Base-by-base conservation (phyloP, 2,797 vertebrate genomes). In the Cyclura pinguis region DNA sequence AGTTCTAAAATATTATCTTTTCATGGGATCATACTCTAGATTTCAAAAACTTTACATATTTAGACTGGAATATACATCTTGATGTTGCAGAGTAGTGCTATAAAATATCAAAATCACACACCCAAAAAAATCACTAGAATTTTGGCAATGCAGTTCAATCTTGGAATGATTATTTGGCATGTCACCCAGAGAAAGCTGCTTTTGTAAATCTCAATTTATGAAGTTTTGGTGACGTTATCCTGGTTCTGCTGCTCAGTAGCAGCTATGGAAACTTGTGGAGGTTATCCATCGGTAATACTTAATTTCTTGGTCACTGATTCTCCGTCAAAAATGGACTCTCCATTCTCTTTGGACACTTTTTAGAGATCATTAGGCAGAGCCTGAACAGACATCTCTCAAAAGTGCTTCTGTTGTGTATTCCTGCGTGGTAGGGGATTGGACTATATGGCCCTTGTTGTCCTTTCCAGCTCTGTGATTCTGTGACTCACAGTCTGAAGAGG, bases 61-160 rank as follows among this genome's bases (percentile, higher is more conserved):
- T 94, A 89, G 83, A 14, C 29, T 86, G 80, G 83, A 89, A 84
- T 90, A 89, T 91, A 47, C 85, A 85, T 93, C 59, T 27, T 91
- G 91, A 88, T 94, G 42, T 47, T 73, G 69, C 8, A 29, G 69
- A n/a, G 29, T 38, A 89, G 86, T 87, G 35, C 72, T 78, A 62
- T 38, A 77, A 88, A 89, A 52, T 94, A 92, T 86, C 81, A 84
- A 42, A 24, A 64, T 62, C 16, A 29, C n/a, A 29, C 24, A 27
- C 57, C 14, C 57, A 13, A 13, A 57, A 55, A 55, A 57, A 14
- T 84, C 35, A 13, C 13, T n/a, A 35, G 59, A 42, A 62, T 62
- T 59, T 64, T 12, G 59, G 18, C 59, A 14, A 59, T 20, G 35
- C 22, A 42, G 35, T 64, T 16, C 42, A 42, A 77, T 77, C 29